Evolutionary conservation across 2,888 invertebrate genomes (phyloP), one percentile per base, ranked within the genome.

Genomic region (Invenusta paracnida): DNA sequence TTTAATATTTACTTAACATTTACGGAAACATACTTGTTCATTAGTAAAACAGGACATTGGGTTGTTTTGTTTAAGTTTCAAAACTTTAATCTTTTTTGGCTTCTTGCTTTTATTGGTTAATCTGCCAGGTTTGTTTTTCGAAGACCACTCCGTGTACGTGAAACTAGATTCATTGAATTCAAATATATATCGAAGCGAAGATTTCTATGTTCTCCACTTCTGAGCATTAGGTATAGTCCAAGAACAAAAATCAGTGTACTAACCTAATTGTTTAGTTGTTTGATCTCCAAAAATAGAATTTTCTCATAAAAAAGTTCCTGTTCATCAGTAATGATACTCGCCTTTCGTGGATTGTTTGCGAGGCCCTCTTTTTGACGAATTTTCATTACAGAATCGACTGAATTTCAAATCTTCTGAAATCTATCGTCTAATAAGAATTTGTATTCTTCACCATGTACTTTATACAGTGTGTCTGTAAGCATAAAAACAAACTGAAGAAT

Each of bases 291-390:
- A 73, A 73, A 73, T 73, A 73, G 73, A 73, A 73, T 73, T 73
- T 73, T 73, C 73, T 23, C 73, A 73, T 73, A 73, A 73, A 73
- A 73, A 73, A n/a, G 5, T 73, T 73, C 27, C 23, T 73, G 17
- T 25, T 73, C 27, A 2, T 23, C 23, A 23, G 27, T 23, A 73
- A 73, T 23, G 73, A 73, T 73, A 73, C 73, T 23, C 73, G 73
- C 73, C 73, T 73, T 73, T 25, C 73, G 73, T 73, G 73, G 73
- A 73, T 73, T 73, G 73, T 73, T 73, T 73, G 11, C 73, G 73
- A 2, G 73, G 73, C 73, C 73, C 73, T 73, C 25, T 73, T 73
- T 73, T 73, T 73, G 73, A 73, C 73, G 73, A 73, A 73, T 73
- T 73, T 73, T 73, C 73, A 73, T 73, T 23, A 73, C 73, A 73